phyloP scores from a whole-genome alignment of 2,113 vertebrate genomes.

The Tor tambroides region DNA sequence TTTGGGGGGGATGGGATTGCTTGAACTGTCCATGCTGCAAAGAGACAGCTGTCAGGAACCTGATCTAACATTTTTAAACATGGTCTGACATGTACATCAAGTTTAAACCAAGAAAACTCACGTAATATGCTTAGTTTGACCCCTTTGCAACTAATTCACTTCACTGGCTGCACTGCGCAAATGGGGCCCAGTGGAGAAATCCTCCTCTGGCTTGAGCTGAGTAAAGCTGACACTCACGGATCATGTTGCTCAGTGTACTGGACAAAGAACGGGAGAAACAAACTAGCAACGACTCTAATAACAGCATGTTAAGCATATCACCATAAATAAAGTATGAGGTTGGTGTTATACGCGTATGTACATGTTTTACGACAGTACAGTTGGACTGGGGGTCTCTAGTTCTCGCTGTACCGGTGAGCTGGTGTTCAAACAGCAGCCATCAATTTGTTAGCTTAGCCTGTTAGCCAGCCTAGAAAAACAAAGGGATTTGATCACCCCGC shows the following conservation, averaged over 20 bases:
- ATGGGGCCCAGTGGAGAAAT: conserved; percentile 34
- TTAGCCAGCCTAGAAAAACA: conserved; percentile 57
- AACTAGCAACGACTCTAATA: background rate
- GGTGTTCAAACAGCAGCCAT: conserved; percentile 36
- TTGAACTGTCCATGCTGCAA: background rate
- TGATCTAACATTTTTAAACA: conserved; percentile 20
- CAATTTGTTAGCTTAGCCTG: conserved; percentile 52
- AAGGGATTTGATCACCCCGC: conserved; percentile 56
- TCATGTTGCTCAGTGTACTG: conserved; percentile 17
- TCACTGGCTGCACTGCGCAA: conserved; percentile 26
- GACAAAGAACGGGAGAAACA: conserved; percentile 22
- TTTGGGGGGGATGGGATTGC: background rate
- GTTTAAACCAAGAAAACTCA: background rate
- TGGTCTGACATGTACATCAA: background rate
- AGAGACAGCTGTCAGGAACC: conserved; percentile 26
- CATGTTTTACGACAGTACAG: background rate
- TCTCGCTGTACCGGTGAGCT: conserved; percentile 24
- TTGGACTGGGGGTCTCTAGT: background rate
- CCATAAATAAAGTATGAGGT: background rate
- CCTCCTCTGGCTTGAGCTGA: conserved; percentile 11
- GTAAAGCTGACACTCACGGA: conserved; percentile 42
- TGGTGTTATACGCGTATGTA: background rate
- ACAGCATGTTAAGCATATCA: background rate
- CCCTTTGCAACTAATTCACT: background rate
- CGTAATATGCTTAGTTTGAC: conserved; percentile 25